These are phyloP conservation scores for Poecile atricapillus DNA, from an alignment of 2,113 vertebrate species.

Conservation along the genomic window DNA sequence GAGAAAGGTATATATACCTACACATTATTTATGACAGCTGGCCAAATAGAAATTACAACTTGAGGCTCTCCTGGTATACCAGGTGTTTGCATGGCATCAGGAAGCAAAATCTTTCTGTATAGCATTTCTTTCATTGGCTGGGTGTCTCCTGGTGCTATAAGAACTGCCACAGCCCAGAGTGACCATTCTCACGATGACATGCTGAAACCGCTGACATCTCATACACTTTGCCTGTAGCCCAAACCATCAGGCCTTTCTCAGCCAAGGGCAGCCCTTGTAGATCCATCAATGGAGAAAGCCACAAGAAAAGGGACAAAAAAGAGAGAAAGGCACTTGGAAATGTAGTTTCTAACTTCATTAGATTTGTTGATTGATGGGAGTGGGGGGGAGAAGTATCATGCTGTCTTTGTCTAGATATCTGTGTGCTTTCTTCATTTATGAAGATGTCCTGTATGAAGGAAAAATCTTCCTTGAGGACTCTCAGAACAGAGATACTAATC, in stretches of 20 bases:
- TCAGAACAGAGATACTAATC: conserved; percentile 15
- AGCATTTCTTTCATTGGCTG: background rate
- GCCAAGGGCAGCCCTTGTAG: background rate
- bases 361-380: background rate
- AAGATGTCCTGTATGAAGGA: conserved; percentile 32
- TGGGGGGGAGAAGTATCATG: background rate
- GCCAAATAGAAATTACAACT: background rate
- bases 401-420: background rate
- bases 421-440: conserved; percentile 7
- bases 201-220: background rate
- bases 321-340: background rate
- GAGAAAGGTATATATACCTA: background rate
- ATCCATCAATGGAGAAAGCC: background rate
- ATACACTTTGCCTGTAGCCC: background rate
- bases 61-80: background rate
- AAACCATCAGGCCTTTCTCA: background rate
- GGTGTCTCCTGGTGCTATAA: background rate
- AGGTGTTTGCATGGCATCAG: background rate
- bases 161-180: background rate
- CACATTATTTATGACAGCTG: background rate
- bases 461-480: conserved; percentile 19
- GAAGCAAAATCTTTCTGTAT: background rate
- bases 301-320: background rate
- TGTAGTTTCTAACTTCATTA: background rate
- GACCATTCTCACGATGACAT: background rate